Evolutionary conservation across 2,888 invertebrate species (phyloP), one percentile per base, ranked within the genome.

Genomic region (Pristionchus maxplancki): DNA sequence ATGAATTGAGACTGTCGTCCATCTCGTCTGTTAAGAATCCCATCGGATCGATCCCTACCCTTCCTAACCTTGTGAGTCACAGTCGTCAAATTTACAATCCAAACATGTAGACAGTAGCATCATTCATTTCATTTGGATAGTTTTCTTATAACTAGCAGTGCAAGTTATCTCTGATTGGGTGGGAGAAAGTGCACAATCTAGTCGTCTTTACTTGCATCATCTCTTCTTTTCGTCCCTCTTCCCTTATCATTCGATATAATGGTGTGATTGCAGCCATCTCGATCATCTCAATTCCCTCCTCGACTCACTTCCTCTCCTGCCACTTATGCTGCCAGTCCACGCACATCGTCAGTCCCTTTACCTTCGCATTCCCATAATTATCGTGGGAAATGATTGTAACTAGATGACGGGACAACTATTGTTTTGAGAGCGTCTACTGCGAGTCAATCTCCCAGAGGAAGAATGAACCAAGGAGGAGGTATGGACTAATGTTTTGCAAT

Each of bases 1-100:
- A 90, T n/a, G 93, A 93, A 83, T 93, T 94, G 88, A 87, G 91
- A 67, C 81, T 81, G 34, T 83, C 82, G 15, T 53, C 90, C 8
- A 85, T 85, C 40, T 34, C 64, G 44, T 34, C 83, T 11, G 50
- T 34, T 2, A 53, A 53, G 83, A 58, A 20, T 31, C 50, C 83
- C 28, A 83, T 34, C 28, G 64, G 28, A 37, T 31, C 85, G 1
- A 28, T 50, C 53, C 82, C 82, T 20, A 20, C 17, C 53, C 82
- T 53, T 34, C 20, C 82, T 1, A 53, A 31, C 13, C 37, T 74
- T 20, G 40, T 58, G 58, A 40, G 74, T 40, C 40, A n/a, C n/a
- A n/a, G n/a, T n/a, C n/a, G n/a, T n/a, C n/a, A n/a, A n/a, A n/a
- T n/a, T n/a, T n/a, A n/a, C n/a, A n/a, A n/a, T n/a, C n/a, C n/a